Evolutionary conservation across 1,140 invertebrate species (phyloP), one percentile per base, ranked within the genome.

Genomic region (Pseudobourletiella spinata): DNA sequence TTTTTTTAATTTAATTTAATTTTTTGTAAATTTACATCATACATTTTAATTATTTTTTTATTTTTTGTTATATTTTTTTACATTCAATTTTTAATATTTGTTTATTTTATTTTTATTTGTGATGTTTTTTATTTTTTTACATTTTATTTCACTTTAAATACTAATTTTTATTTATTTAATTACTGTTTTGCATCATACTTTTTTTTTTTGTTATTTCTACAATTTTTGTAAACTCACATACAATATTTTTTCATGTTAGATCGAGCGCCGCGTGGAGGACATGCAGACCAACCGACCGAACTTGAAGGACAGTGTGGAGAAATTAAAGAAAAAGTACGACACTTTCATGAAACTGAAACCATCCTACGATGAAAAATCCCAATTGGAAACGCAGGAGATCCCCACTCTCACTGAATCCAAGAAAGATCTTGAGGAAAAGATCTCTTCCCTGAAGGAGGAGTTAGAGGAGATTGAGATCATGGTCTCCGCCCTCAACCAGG

Each of bases 251-350:
- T 39, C 8, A 11, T n/a, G 8, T 8, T n/a, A 69, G 64, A 35
- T 69, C 28, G 42, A 63, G 20, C 18, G 15, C 30, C 32, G 61
- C 18, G 30, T 65, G 1, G 16, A 61, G 1, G 48, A 58, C 15
- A 54, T 70, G 59, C 16, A 50, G 32, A 4, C n/a, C 2, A 43
- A 44, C 18, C 15, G 44, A 39, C 63, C 65, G 20, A 29, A 30
- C 30, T 3, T 52, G 8, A 42, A 79, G 59, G 76, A 78, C 35
- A 78, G 81, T 70, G 63, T 80, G 50, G 80, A 83, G 52, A 74
- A 78, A 54, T 71, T 80, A 4, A 78, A 81, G 67, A 76, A 80
- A n/a, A 74, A 81, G 35, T 78, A 80, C 57, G 78, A 81, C 2
- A 44, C 11, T 16, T 42, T 66, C 0, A 11, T 51, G 16, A 28